phyloP scores from a whole-genome alignment of 2,888 invertebrate species.

The Taenaris catops region DNA sequence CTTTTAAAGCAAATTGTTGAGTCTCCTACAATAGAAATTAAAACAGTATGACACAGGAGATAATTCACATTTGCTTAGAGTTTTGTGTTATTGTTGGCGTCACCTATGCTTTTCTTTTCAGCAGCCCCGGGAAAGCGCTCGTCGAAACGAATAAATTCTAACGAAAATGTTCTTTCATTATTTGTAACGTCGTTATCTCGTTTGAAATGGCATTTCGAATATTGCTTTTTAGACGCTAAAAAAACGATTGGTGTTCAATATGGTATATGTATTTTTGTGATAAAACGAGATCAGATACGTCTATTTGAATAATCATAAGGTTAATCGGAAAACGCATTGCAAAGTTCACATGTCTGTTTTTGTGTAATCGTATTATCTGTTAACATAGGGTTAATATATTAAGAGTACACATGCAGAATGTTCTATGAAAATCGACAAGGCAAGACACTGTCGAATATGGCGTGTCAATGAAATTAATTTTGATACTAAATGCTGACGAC shows the following conservation, averaged over 20 bases:
- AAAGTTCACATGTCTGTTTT: conserved; percentile 57
- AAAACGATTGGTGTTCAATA: conserved; percentile 28
- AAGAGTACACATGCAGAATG: conserved; percentile 57
- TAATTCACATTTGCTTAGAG: too few relatives aligned
- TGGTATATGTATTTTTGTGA: conserved; percentile 29
- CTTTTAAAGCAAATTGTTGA: too few relatives aligned
- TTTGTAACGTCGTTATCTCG: conserved; percentile 1
- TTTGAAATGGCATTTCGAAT: conserved; percentile 13
- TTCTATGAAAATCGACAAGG: conserved; percentile 40
- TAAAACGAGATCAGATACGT: conserved; percentile 41
- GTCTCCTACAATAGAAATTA: too few relatives aligned
- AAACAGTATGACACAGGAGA: too few relatives aligned
- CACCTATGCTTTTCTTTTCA: conserved; percentile 26
- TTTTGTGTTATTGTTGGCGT: too few relatives aligned
- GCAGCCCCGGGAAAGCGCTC: conserved; percentile 22
- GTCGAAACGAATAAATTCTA: conserved; percentile 20
- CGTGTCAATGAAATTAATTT: conserved; percentile 10
- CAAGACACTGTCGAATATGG: conserved; percentile 13
- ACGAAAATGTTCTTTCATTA: conserved; percentile 6
- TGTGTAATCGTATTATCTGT: conserved; percentile 61
- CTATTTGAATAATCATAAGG: conserved; percentile 41
- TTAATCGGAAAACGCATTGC: conserved; percentile 49
- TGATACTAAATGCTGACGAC: too few relatives aligned
- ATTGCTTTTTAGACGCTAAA: conserved; percentile 28
- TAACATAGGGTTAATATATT: conserved; percentile 55